Percentiles rank a stretch among this genome's conserved stretches.
These are phyloP conservation scores for Synergus gifuensis DNA, from an alignment of 2,888 invertebrate species.

Conservation along the genomic window DNA sequence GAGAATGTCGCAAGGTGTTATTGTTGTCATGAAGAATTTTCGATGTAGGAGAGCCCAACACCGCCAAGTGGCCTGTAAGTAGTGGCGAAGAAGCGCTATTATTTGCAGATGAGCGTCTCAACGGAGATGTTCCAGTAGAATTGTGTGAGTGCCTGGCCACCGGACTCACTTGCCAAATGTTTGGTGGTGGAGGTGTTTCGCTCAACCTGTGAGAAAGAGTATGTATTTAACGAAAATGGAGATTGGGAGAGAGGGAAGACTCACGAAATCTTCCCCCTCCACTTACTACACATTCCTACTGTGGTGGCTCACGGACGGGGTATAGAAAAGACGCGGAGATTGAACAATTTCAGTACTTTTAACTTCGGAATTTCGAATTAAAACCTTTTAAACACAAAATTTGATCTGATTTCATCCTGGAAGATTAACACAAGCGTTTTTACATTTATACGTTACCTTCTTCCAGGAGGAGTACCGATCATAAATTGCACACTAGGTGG, in stretches of 20 bases:
- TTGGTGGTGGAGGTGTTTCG: constrained; percentile 87
- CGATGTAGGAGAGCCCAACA: constrained; percentile 84
- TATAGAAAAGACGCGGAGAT: no score
- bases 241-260: no score
- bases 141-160: constrained; percentile 80
- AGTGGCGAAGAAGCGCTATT: constrained; percentile 80
- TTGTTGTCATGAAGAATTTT: constrained; percentile 82
- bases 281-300: no score
- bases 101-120: constrained; percentile 81
- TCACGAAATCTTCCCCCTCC: no score
- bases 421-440: neutral
- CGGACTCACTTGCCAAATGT: constrained; percentile 91
- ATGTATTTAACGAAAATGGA: constrained; percentile 66
- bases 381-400: neutral
- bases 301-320: no score
- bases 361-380: neutral
- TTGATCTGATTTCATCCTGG: neutral
- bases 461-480: constrained; percentile 91
- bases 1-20: constrained; percentile 80
- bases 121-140: constrained; percentile 82
- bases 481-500: constrained; percentile 94
- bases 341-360: no score
- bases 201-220: constrained; percentile 73
- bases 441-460: constrained; percentile 77
- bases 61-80: constrained; percentile 82